Percentiles rank a stretch among this genome's conserved stretches.
phyloP scores from a whole-genome alignment of 2,888 invertebrate species.

The Gisinianus flammeolus region DNA sequence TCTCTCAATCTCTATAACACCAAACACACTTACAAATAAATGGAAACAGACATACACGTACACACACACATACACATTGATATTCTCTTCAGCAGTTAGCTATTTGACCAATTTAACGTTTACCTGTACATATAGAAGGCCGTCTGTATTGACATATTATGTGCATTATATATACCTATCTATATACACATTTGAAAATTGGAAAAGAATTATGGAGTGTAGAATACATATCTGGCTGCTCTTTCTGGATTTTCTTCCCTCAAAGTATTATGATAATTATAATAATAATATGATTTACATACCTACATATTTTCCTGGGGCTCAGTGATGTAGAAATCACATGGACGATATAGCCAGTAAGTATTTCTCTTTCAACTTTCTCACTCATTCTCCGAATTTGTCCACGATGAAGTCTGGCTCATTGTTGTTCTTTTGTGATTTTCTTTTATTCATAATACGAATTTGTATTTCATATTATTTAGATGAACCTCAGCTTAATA shows the following conservation, averaged over 20 bases:
- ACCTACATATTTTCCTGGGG: too few relatives aligned
- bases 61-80: background rate
- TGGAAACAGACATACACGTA: background rate
- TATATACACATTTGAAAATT: background rate
- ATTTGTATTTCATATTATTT: too few relatives aligned
- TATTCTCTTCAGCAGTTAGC: background rate
- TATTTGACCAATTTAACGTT: background rate
- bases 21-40: conserved; percentile 4
- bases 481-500: too few relatives aligned
- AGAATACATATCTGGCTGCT: too few relatives aligned
- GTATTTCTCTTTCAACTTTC: background rate
- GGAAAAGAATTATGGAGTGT: too few relatives aligned
- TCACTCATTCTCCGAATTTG: background rate
- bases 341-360: background rate
- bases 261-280: background rate
- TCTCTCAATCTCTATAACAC: too few relatives aligned
- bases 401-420: background rate
- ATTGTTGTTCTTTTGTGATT: background rate
- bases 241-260: background rate
- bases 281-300: too few relatives aligned
- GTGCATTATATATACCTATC: background rate
- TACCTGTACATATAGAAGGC: background rate
- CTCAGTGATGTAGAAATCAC: too few relatives aligned
- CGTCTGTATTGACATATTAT: background rate
- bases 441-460: background rate